phyloP scores from a whole-genome alignment of 2,888 invertebrate genomes.

The Pseudanteris insignis region DNA sequence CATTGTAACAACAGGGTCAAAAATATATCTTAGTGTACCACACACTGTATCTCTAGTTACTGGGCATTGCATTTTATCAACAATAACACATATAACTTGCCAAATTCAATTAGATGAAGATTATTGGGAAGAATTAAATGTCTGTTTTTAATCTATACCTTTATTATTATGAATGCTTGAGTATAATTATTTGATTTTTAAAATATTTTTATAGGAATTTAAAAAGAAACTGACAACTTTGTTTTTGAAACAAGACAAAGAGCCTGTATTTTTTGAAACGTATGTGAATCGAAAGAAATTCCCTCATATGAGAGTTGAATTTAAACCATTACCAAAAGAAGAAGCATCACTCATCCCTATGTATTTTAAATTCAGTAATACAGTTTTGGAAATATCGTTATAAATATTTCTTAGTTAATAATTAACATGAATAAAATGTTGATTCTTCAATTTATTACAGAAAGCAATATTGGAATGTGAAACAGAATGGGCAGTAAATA shows the following conservation, averaged over 20 bases:
- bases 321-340: conserved; percentile 86
- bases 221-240: conserved; percentile 81
- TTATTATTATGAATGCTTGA: background rate
- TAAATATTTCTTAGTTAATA: conserved; percentile 5
- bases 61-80: conserved; percentile 88
- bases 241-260: conserved; percentile 78
- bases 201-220: conserved; percentile 71
- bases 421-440: background rate
- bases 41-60: conserved; percentile 80
- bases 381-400: background rate
- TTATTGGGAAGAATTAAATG: conserved; percentile 88
- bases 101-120: conserved; percentile 92
- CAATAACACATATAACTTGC: conserved; percentile 82
- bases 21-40: conserved; percentile 87
- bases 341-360: conserved; percentile 90
- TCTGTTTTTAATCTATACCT: conserved; percentile 56
- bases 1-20: conserved; percentile 81
- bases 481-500: conserved; percentile 94
- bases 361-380: conserved; percentile 81
- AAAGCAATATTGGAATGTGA: conserved; percentile 97
- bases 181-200: background rate
- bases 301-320: conserved; percentile 89
- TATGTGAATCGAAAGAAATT: conserved; percentile 77
- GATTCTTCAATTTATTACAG: conserved; percentile 53
- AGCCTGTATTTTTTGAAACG: conserved; percentile 91